Conservation (phyloP, 2,888 invertebrate species). For the Caenorhabditis uteleia region DNA sequence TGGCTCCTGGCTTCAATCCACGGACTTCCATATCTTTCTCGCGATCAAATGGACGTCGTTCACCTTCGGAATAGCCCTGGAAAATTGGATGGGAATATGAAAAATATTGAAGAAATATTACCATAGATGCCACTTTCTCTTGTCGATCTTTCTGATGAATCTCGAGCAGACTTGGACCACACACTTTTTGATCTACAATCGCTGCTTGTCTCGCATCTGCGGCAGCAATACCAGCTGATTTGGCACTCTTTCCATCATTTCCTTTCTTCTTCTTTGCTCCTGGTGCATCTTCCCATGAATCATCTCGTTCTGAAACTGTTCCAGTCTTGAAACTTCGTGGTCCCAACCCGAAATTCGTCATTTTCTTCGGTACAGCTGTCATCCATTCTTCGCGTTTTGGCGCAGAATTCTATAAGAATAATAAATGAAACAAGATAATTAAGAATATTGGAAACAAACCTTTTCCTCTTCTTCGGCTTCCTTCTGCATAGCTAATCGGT, state of each 20-base stretch:
- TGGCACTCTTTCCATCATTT: slow-evolving; percentile 4
- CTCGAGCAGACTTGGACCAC: slow-evolving; percentile 24
- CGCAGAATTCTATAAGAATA: slow-evolving; percentile 12
- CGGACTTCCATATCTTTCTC: slow-evolving; percentile 58
- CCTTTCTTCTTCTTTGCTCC: slow-evolving; percentile 29
- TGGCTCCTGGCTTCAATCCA: slow-evolving; percentile 35
- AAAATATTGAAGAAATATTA: background rate
- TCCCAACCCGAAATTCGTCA: slow-evolving; percentile 54
- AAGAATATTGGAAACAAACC: slow-evolving; percentile 3
- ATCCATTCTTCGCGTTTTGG: slow-evolving; percentile 61
- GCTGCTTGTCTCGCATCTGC: slow-evolving; percentile 26
- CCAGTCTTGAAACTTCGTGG: slow-evolving; percentile 50
- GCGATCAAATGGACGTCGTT: slow-evolving; percentile 52
- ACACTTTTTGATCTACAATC: slow-evolving; percentile 16
- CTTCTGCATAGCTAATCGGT: slow-evolving; percentile 25
- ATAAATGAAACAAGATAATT: background rate
- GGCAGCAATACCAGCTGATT: slow-evolving; percentile 12
- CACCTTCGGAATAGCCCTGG: slow-evolving; percentile 27
- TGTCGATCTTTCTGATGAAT: slow-evolving; percentile 27
- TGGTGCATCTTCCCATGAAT: slow-evolving; percentile 35
- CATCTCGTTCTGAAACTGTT: slow-evolving; percentile 17
- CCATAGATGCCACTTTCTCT: slow-evolving; percentile 9
- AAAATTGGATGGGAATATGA: background rate
- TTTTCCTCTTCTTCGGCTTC: slow-evolving; percentile 34
- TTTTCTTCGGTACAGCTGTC: slow-evolving; percentile 53